Percentiles rank a stretch among this genome's conserved stretches.
These are phyloP conservation scores for Morinoia aosen DNA, from an alignment of 2,888 invertebrate genomes.

Conservation along the genomic window DNA sequence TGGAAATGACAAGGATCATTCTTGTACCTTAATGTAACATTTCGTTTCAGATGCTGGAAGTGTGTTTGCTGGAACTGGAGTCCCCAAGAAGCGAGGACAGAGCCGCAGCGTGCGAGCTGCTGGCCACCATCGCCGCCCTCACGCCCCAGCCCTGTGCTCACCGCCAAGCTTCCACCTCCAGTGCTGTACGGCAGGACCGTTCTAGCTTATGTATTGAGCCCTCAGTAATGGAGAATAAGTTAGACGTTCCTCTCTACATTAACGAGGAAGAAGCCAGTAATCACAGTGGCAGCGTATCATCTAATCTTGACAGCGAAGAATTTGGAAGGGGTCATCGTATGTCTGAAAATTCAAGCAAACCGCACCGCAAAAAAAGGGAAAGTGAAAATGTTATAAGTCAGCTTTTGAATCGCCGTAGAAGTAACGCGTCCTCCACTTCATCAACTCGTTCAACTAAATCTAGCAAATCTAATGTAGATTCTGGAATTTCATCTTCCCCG, in stretches of 20 bases:
- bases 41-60: slow-evolving; percentile 62
- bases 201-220: slow-evolving; percentile 19
- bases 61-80: slow-evolving; percentile 64
- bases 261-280: slow-evolving; percentile 36
- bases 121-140: slow-evolving; percentile 47
- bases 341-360: slow-evolving; percentile 5
- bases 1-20: slow-evolving; percentile 52
- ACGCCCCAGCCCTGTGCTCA: slow-evolving; percentile 33
- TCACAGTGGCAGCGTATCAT: slow-evolving; percentile 3
- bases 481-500: slow-evolving; percentile 50
- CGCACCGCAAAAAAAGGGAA: slow-evolving; percentile 28
- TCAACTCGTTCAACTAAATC: slow-evolving; percentile 43
- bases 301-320: slow-evolving; percentile 27
- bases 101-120: slow-evolving; percentile 61
- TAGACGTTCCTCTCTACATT: slow-evolving; percentile 20
- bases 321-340: neutral
- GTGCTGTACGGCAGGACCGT: neutral
- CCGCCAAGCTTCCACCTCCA: neutral
- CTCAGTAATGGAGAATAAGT: neutral
- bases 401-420: slow-evolving; percentile 23
- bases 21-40: too few relatives aligned
- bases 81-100: slow-evolving; percentile 61
- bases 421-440: slow-evolving; percentile 39
- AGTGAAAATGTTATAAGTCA: slow-evolving; percentile 40
- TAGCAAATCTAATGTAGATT: slow-evolving; percentile 46